Base-by-base conservation (phyloP, 2,888 invertebrate species). In the Pollenia amentaria region DNA sequence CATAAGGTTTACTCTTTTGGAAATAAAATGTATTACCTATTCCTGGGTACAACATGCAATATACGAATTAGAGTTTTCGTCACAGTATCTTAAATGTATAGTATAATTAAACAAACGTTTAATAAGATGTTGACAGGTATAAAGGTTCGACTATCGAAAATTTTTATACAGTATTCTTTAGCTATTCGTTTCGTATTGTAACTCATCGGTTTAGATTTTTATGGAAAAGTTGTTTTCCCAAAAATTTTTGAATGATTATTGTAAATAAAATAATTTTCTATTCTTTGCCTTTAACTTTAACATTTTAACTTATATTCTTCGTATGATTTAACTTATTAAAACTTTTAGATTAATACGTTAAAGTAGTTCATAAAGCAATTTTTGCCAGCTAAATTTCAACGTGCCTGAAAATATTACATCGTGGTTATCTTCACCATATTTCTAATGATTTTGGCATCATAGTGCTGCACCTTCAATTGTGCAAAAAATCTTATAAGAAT, bases 1-100 rank as follows among this genome's bases (percentile, higher is more conserved):
- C 89, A 88, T 83, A 85, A 80, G 77, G 44, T 87, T 55, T 40
- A 60, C 75, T 48, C 55, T 18, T 70, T 70, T 55, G 53, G 51
- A 60, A 29, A 76, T 48, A 80, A 21, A 2, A 40, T 72, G 14
- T 40, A 60, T 44, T 80, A 80, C 76, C 55, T 65, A 57, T 57
- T 65, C 21, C 10, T 65, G 53, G 79, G 77, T 79, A 79, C 16
- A 55, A 51, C 57, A 67, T 38, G 62, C 29, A 62, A 77, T 21
- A 67, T 77, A 77, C 77, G 38, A 84, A 80, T 67, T 69, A 72
- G 79, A 53, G 73, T 77, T 87, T 84, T 62, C 60, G 60, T 79
- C 65, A 65, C 70, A 83, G 65, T 48, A 62, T 72, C 51, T n/a
- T 62, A 16, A 64, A 64, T 48, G 53, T 64, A 65, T 76, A 65